Conservation (phyloP, 2,113 vertebrate species). For the Cercocebus atys region DNA sequence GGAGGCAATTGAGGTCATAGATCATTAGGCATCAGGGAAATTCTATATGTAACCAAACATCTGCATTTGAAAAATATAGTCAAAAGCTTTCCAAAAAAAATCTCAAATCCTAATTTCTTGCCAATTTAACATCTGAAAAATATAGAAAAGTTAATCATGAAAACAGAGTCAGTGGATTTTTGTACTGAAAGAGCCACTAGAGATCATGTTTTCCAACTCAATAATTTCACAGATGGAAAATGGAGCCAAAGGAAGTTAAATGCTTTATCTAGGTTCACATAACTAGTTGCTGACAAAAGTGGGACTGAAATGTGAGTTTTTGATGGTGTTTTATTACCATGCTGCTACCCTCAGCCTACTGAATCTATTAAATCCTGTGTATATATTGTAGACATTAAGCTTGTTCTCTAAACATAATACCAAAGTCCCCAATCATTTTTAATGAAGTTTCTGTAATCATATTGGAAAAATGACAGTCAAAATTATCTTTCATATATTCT, state of each 20-base stretch:
- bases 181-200: slow-evolving; percentile 24
- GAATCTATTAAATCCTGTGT: not conserved
- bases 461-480: slow-evolving; percentile 53
- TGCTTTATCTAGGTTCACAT: not conserved
- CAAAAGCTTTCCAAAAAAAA: slow-evolving; percentile 54
- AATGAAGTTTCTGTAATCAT: slow-evolving; percentile 58
- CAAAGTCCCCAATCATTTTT: slow-evolving; percentile 15
- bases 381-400: slow-evolving; percentile 3
- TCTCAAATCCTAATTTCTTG: slow-evolving; percentile 46
- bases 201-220: slow-evolving; percentile 53
- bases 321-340: not conserved
- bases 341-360: not conserved
- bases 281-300: not conserved
- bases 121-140: slow-evolving; percentile 69
- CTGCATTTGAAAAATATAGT: slow-evolving; percentile 71
- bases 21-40: slow-evolving; percentile 73
- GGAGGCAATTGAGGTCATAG: slow-evolving; percentile 65
- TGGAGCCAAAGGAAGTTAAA: slow-evolving; percentile 24
- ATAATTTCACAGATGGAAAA: slow-evolving; percentile 51
- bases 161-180: slow-evolving; percentile 58
- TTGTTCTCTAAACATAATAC: not conserved
- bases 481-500: slow-evolving; percentile 47
- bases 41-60: slow-evolving; percentile 75
- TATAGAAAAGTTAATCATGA: slow-evolving; percentile 52
- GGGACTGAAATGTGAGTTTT: not conserved